phyloP scores from a whole-genome alignment of 2,113 vertebrate species.

The Damaliscus lunatus region DNA sequence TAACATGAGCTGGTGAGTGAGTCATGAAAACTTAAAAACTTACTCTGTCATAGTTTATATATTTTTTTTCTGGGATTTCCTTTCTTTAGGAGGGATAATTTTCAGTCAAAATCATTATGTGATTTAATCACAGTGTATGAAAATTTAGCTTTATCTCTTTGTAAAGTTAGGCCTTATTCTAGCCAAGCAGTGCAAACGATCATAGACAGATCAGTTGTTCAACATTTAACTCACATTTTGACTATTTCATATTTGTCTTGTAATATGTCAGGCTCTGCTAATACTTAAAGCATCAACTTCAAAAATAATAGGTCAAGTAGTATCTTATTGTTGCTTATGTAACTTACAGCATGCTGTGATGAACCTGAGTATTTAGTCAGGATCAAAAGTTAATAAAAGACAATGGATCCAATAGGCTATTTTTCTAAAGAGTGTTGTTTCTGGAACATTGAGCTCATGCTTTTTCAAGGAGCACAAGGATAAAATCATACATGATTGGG shows the following conservation, averaged over 20 bases:
- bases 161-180: neutral
- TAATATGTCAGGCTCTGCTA: neutral
- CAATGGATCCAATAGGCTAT: neutral
- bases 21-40: neutral
- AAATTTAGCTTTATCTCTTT: neutral
- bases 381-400: neutral
- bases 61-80: neutral
- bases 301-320: neutral
- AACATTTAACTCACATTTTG: neutral
- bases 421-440: constrained; percentile 33
- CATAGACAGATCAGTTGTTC: neutral
- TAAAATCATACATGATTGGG: constrained; percentile 54
- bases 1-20: neutral
- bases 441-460: neutral
- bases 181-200: neutral
- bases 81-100: neutral
- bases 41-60: neutral
- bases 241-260: neutral
- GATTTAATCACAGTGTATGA: neutral
- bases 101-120: neutral
- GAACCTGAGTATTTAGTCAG: neutral
- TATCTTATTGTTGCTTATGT: neutral
- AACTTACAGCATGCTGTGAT: neutral
- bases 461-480: constrained; percentile 48
- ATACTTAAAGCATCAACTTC: neutral